These are phyloP conservation scores for Suillia variegata DNA, from an alignment of 2,888 invertebrate species.

Conservation along the genomic window DNA sequence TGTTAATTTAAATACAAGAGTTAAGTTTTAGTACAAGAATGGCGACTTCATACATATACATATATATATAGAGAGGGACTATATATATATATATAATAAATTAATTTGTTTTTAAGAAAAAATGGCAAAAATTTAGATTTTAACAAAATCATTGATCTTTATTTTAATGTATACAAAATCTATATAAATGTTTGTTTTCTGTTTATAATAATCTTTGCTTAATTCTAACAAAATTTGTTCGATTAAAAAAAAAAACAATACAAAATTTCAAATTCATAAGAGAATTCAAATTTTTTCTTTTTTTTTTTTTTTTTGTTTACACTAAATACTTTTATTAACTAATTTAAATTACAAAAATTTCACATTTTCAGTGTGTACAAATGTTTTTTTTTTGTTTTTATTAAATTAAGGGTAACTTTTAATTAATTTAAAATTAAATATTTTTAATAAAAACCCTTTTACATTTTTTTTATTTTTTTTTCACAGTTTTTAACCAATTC, in stretches of 20 bases:
- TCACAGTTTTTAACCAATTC: too few species aligned
- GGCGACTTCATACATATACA: too few species aligned
- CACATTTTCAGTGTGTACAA: too few species aligned
- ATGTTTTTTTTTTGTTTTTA: too few species aligned
- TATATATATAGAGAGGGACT: conserved; percentile 23
- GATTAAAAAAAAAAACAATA: neutral
- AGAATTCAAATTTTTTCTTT: neutral
- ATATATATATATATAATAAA: conserved; percentile 12
- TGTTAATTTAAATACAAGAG: too few species aligned
- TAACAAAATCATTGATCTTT: conserved; percentile 59
- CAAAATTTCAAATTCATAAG: neutral
- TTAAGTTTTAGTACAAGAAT: too few species aligned
- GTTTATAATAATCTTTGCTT: conserved; percentile 30
- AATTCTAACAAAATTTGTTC: conserved; percentile 26
- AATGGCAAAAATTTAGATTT: conserved; percentile 34
- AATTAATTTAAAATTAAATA: too few species aligned
- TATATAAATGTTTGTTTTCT: conserved; percentile 38
- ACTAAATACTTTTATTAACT: too few species aligned
- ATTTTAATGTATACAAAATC: conserved; percentile 45
- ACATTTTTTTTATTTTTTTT: neutral
- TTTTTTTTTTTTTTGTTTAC: conserved; percentile 13
- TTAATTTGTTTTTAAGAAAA: neutral
- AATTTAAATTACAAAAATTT: too few species aligned
- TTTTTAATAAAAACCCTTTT: neutral
- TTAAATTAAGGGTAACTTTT: too few species aligned